These are phyloP conservation scores for Saccopteryx leptura DNA, from an alignment of 2,113 vertebrate species.

Conservation along the genomic window DNA sequence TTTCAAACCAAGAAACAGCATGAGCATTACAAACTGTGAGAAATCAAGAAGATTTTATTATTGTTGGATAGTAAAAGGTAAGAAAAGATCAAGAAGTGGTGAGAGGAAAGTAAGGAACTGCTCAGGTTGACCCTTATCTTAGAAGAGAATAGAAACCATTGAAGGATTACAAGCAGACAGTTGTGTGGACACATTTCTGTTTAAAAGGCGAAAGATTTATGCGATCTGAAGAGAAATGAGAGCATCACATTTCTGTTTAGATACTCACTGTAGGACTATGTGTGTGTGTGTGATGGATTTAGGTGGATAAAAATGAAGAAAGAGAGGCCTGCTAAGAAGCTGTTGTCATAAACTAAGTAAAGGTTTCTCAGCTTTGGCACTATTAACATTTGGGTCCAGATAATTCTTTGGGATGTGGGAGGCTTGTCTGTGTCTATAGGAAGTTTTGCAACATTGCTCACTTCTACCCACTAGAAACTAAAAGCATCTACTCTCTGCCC, in stretches of 20 bases:
- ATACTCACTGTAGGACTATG: no score
- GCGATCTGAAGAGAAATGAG: no score
- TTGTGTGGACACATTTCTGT: neutral
- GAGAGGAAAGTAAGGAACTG: neutral
- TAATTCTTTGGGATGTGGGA: neutral
- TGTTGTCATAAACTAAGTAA: neutral
- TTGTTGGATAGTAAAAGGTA: neutral
- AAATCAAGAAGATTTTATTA: neutral
- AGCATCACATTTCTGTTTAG: neutral
- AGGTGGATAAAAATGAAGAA: neutral
- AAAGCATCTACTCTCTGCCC: neutral
- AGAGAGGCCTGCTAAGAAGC: neutral
- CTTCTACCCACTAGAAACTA: neutral
- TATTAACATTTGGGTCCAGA: neutral
- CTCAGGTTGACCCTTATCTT: neutral
- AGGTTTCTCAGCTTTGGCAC: neutral
- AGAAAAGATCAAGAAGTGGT: neutral
- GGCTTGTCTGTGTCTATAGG: neutral
- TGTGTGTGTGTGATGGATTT: neutral
- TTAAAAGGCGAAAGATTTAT: no score
- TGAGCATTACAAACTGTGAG: neutral
- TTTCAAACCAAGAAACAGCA: neutral
- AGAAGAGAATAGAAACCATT: neutral
- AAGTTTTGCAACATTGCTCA: neutral
- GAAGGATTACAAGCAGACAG: neutral